Percentiles rank a stretch among this genome's conserved stretches.
Evolutionary conservation across 2,888 invertebrate species (phyloP).

Genomic region (Phragmatobia fuliginosa): DNA sequence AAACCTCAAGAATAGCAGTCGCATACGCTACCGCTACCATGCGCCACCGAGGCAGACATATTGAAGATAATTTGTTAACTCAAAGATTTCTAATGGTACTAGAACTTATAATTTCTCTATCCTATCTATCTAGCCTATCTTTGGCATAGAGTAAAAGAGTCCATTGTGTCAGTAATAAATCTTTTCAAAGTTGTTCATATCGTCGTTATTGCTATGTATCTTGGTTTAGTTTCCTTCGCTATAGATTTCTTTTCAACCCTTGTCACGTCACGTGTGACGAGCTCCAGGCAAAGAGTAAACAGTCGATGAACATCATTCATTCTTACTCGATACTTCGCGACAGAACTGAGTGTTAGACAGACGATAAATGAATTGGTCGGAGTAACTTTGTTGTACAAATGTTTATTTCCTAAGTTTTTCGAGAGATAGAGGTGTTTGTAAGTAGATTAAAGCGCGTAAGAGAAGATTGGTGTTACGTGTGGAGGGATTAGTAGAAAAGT

Average conservation of each 20-base stretch:
- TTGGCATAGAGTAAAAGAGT: neutral
- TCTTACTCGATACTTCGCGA: neutral
- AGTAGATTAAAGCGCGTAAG: neutral
- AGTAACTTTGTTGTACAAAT: slow-evolving; percentile 4
- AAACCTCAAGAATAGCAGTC: too few relatives aligned
- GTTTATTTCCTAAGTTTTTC: neutral
- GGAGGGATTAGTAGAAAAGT: neutral
- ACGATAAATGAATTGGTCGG: slow-evolving; percentile 13
- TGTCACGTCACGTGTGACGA: neutral
- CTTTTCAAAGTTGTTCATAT: neutral
- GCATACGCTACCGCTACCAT: too few relatives aligned
- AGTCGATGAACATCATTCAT: slow-evolving; percentile 4
- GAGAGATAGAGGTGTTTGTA: neutral
- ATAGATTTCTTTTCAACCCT: neutral
- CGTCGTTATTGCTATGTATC: neutral
- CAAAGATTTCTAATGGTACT: too few relatives aligned
- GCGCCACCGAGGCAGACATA: too few relatives aligned
- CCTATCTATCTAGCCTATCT: too few relatives aligned
- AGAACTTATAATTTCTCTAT: neutral
- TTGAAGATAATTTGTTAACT: neutral
- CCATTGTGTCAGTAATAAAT: neutral
- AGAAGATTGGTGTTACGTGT: neutral
- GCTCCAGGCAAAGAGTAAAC: slow-evolving; percentile 2
- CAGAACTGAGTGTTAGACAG: neutral
- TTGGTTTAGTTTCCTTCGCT: neutral